A percentile compares a stretch with the other conserved stretches of the same genome.
Evolutionary conservation across 2,797 vertebrate genomes (phyloP).

Genomic region (Manis javanica): DNA sequence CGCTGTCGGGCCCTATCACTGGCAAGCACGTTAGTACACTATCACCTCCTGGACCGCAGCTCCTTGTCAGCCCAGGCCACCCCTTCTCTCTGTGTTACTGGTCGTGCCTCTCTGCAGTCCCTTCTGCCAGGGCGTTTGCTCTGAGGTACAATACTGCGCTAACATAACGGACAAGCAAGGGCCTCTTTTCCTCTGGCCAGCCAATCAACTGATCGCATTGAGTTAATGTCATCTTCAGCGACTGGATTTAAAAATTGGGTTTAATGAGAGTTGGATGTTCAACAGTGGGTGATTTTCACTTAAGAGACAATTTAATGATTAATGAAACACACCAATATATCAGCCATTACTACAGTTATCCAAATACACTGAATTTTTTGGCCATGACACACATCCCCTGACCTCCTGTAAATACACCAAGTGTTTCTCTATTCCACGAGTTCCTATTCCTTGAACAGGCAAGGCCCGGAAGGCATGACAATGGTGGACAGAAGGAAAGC

Average conservation of each 20-base stretch:
- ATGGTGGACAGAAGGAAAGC: neutral
- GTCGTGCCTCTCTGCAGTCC: neutral
- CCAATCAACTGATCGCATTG: neutral
- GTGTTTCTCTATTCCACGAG: neutral
- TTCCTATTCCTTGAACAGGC: neutral
- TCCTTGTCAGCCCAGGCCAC: neutral
- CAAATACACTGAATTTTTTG: neutral
- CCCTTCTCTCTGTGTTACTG: neutral
- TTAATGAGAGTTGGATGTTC: neutral
- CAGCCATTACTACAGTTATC: neutral
- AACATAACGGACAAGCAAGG: neutral
- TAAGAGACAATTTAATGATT: neutral
- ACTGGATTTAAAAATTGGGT: neutral
- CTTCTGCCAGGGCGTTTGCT: neutral
- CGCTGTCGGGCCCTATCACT: neutral
- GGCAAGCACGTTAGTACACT: neutral
- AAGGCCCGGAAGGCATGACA: neutral
- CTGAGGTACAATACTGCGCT: neutral
- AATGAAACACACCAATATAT: neutral
- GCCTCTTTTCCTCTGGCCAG: neutral
- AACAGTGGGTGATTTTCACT: neutral
- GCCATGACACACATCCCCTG: neutral
- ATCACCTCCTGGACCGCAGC: too few species aligned
- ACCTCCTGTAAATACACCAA: neutral
- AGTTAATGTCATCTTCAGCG: neutral